Percentiles rank a stretch among this genome's conserved stretches.
These are phyloP conservation scores for Paracentrotus lividus DNA, from an alignment of 53 echinoderm and acorn worm species.

Conservation along the genomic window DNA sequence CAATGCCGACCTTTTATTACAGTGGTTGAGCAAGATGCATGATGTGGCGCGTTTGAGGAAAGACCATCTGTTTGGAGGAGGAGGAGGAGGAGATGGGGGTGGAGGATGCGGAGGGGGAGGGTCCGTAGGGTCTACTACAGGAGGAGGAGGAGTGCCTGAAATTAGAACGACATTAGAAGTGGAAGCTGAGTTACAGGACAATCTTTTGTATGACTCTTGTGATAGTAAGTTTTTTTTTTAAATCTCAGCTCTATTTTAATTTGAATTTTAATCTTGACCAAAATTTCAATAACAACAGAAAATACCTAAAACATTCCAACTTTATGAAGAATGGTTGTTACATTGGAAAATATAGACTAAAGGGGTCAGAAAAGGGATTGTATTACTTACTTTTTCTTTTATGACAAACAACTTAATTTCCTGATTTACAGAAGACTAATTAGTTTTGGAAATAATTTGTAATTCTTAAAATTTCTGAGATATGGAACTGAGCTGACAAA, in stretches of 20 bases:
- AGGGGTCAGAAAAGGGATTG: too few species aligned
- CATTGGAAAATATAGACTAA: too few species aligned
- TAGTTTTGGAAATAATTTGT: too few species aligned
- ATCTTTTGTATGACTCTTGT: slow-evolving; percentile 80
- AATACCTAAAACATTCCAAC: too few species aligned
- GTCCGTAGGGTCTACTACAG: background rate
- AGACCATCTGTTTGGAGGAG: slow-evolving; percentile 50
- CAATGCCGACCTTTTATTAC: background rate
- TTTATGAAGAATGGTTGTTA: too few species aligned
- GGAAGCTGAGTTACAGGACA: slow-evolving; percentile 72
- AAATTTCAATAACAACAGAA: background rate
- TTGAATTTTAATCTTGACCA: background rate
- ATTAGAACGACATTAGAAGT: background rate
- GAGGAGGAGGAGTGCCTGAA: slow-evolving; percentile 27
- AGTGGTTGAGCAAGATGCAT: slow-evolving; percentile 57
- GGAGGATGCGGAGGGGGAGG: slow-evolving; percentile 41
- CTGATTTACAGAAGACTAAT: too few species aligned
- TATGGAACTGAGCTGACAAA: too few species aligned
- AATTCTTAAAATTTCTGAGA: too few species aligned
- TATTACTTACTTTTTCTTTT: too few species aligned
- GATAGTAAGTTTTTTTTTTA: slow-evolving; percentile 88
- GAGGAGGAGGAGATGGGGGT: slow-evolving; percentile 54
- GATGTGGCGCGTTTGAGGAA: slow-evolving; percentile 59
- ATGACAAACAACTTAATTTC: too few species aligned
- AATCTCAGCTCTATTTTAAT: too few species aligned